These are phyloP conservation scores for Branchellion lobata DNA, from an alignment of 2,888 invertebrate species.

Conservation along the genomic window DNA sequence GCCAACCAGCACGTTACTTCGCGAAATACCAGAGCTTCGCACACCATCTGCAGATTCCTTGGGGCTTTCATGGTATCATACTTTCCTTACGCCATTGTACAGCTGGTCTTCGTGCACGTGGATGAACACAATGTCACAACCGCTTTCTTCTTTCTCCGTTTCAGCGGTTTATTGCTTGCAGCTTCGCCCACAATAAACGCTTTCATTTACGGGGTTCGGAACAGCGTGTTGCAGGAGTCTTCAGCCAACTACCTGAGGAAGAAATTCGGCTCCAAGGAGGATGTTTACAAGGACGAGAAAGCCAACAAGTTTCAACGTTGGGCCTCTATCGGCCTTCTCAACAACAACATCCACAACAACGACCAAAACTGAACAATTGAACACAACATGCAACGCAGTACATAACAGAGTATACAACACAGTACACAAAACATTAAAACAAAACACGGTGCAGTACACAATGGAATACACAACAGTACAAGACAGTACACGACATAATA, in stretches of 20 bases:
- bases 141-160: conserved; percentile 1
- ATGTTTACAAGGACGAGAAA: neutral
- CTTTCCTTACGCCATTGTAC: conserved; percentile 38
- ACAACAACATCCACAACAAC: neutral
- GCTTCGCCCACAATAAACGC: conserved; percentile 45
- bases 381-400: too few species aligned
- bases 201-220: conserved; percentile 42
- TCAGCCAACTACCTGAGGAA: conserved; percentile 35
- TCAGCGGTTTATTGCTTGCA: conserved; percentile 24
- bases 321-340: conserved; percentile 2
- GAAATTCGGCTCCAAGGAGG: conserved; percentile 10
- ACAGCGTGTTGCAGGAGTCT: conserved; percentile 35
- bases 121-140: neutral
- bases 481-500: too few species aligned
- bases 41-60: conserved; percentile 44
- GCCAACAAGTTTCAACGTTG: neutral
- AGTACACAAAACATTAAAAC: too few species aligned
- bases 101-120: conserved; percentile 18
- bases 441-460: too few species aligned
- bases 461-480: too few species aligned
- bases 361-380: neutral
- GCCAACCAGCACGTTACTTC: conserved; percentile 38
- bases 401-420: too few species aligned
- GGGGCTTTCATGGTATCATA: conserved; percentile 45
- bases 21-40: conserved; percentile 39